A percentile compares a stretch with the other conserved stretches of the same genome.
These are phyloP conservation scores for Rhamphomyia laevipes DNA, from an alignment of 2,888 invertebrate species.

Conservation along the genomic window DNA sequence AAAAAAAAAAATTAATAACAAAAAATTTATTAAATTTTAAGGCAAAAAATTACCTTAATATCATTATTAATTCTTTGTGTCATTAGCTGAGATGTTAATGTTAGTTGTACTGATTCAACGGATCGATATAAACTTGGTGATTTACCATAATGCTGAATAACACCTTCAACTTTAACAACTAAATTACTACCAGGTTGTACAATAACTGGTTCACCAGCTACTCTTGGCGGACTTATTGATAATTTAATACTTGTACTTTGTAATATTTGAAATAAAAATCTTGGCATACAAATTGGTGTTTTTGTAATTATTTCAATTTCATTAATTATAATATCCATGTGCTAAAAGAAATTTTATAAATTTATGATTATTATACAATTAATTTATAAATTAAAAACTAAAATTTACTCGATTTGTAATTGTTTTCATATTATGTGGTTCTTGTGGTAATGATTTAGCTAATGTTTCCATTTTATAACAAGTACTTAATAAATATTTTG, in stretches of 20 bases:
- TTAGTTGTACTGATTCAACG: conserved; percentile 59
- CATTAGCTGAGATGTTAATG: conserved; percentile 52
- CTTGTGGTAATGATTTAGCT: conserved; percentile 29
- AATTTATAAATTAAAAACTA: not conserved
- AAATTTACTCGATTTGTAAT: conserved; percentile 29
- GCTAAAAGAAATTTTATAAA: conserved; percentile 24
- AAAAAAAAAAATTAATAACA: not conserved
- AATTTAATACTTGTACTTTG: conserved; percentile 73
- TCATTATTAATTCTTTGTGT: conserved; percentile 29
- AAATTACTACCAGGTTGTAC: conserved; percentile 75
- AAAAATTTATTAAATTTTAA: not conserved
- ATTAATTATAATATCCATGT: conserved; percentile 46
- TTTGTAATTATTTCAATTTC: conserved; percentile 50
- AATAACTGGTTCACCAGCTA: conserved; percentile 70
- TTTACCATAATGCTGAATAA: conserved; percentile 59
- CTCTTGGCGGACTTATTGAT: conserved; percentile 66
- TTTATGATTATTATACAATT: not conserved
- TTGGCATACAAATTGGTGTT: conserved; percentile 55
- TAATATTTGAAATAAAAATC: conserved; percentile 74
- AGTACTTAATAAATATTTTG: conserved; percentile 27
- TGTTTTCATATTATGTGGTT: conserved; percentile 30
- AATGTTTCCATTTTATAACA: conserved; percentile 32
- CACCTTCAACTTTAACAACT: conserved; percentile 88
- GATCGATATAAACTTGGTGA: conserved; percentile 56
- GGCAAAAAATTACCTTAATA: conserved; percentile 18